Base-by-base conservation (phyloP, 2,888 invertebrate species). In the Drosophila emarginata region DNA sequence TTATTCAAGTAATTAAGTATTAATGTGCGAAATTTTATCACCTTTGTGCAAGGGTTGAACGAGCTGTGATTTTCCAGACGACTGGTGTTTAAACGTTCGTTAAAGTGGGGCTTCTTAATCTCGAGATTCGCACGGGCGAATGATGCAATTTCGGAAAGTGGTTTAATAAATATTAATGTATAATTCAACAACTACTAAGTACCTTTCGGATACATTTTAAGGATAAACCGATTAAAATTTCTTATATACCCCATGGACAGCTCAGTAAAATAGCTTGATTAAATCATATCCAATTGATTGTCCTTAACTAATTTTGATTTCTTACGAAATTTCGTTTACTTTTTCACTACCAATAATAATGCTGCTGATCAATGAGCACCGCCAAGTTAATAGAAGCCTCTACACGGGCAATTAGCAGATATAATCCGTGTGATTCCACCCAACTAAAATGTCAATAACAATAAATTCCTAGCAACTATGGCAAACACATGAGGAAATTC, bases 1-100 rank as follows among this genome's bases (percentile, higher is more conserved):
- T 90, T 90, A 90, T 83, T 84, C 89, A 82, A 86, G 89, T 87
- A 89, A 90, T 90, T 90, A 90, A 89, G 89, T 90, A 88, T 90
- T 85, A 88, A 89, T 90, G 89, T 89, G 90, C 88, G 90, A 90
- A 90, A 89, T 81, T 80, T 74, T 90, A 90, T 90, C 89, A 88
- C 90, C 88, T 88, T 79, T 72, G 68, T n/a, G 67, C 82, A 76
- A 87, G 80, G 78, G 61, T 64, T 72, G 76, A 74, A 62, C 80
- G 76, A 68, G 78, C 68, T 76, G 78, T 89, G 89, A 89, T 89
- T 89, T 90, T 89, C 90, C 89, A 89, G 82, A 63, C 78, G 77
- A 90, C 89, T 89, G 85, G 85, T 85, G 85, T 74, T 67, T 84
- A 87, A 83, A 71, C 70, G 79, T 39, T 74, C 69, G 69, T 68